phyloP scores from a whole-genome alignment of 1,140 invertebrate genomes.

The Bombus confusus region DNA sequence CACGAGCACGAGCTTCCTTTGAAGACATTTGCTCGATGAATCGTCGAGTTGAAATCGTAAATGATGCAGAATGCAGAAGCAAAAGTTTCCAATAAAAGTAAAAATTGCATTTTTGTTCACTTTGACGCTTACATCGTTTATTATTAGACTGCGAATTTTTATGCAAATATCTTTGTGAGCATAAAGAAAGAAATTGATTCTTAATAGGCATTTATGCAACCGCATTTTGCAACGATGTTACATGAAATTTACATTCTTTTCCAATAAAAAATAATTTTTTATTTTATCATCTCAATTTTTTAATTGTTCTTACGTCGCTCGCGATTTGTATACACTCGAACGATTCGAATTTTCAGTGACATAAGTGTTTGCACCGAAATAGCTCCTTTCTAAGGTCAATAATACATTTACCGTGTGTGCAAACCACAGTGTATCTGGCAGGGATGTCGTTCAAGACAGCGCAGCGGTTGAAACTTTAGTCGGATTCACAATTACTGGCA shows the following conservation, averaged over 20 bases:
- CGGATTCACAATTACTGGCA: neutral
- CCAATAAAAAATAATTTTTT: too few relatives aligned
- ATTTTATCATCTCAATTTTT: neutral
- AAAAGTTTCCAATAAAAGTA: neutral
- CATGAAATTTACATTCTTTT: too few relatives aligned
- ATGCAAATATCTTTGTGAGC: neutral
- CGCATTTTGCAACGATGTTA: too few relatives aligned
- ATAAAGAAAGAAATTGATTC: too few relatives aligned
- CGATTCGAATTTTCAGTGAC: neutral
- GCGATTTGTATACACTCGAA: neutral
- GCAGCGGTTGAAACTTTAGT: constrained; percentile 20
- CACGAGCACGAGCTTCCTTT: neutral
- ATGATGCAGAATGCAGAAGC: neutral
- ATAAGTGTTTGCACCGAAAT: constrained; percentile 4
- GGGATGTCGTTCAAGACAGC: constrained; percentile 14
- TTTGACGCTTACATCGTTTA: neutral
- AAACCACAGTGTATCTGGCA: neutral
- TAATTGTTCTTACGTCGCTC: neutral
- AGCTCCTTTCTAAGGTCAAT: constrained; percentile 28
- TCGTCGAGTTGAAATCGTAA: neutral
- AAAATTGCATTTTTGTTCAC: neutral
- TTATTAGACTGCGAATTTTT: neutral
- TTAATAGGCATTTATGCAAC: too few relatives aligned
- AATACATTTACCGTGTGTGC: neutral
- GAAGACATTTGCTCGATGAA: neutral